These are phyloP conservation scores for Zelostemma sp. DNA, from an alignment of 1,140 invertebrate genomes.

Conservation along the genomic window DNA sequence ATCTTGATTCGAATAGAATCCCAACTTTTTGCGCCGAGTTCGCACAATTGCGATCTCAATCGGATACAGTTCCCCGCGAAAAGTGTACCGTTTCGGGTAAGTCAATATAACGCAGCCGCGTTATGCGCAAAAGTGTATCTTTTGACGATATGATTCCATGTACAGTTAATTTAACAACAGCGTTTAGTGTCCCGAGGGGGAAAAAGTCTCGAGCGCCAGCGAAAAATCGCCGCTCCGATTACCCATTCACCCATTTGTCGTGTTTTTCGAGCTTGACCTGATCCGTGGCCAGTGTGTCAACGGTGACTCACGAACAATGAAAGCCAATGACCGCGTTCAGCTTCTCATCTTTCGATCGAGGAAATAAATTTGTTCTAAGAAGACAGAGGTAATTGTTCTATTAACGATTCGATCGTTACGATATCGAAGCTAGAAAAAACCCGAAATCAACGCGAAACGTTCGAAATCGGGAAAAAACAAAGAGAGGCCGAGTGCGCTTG, in stretches of 20 bases:
- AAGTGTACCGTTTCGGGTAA: background rate
- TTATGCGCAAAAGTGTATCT: background rate
- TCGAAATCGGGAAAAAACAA: no score
- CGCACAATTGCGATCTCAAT: background rate
- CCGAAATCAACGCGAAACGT: no score
- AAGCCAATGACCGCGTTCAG: background rate
- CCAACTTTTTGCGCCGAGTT: background rate
- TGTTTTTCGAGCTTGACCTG: background rate
- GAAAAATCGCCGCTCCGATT: constrained; percentile 1
- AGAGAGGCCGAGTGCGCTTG: background rate
- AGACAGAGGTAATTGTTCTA: no score
- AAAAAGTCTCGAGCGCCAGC: background rate
- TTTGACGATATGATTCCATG: background rate
- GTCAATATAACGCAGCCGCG: no score
- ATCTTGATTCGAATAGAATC: background rate
- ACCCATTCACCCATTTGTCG: background rate
- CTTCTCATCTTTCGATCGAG: background rate
- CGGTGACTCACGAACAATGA: background rate
- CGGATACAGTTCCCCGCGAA: background rate
- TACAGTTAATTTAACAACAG: background rate
- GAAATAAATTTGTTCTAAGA: background rate
- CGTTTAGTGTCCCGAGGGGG: background rate
- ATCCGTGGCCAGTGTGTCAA: background rate
- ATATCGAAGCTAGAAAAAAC: no score
- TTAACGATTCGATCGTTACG: no score